Evolutionary conservation across 2,797 vertebrate genomes (phyloP).

Genomic region (Parotocinclus haroldoi): DNA sequence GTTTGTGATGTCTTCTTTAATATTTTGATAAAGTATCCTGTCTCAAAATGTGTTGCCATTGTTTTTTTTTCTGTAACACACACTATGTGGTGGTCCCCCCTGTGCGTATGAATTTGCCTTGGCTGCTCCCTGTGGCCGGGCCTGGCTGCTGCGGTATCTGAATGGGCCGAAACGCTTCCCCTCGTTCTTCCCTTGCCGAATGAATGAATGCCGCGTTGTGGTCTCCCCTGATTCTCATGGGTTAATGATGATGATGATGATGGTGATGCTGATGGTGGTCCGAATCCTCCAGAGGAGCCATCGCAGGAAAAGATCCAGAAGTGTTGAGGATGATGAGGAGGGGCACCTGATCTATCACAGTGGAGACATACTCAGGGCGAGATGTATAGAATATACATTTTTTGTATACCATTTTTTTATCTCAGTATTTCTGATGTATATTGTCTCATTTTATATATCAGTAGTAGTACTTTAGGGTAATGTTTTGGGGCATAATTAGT

Average conservation of each 20-base stretch:
- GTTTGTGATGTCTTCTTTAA: constrained; percentile 69
- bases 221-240: constrained; percentile 80
- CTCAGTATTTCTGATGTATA: constrained; percentile 28
- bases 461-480: constrained; percentile 35
- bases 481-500: constrained; percentile 35
- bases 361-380: constrained; percentile 97
- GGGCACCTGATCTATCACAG: constrained; percentile 98
- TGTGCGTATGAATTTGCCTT: constrained; percentile 96
- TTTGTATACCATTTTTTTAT: constrained; percentile 67
- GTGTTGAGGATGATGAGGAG: constrained; percentile 98
- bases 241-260: constrained; percentile 79
- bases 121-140: constrained; percentile 82
- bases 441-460: constrained; percentile 34
- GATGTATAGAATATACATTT: constrained; percentile 92
- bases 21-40: constrained; percentile 82
- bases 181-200: constrained; percentile 80
- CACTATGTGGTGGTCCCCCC: constrained; percentile 93
- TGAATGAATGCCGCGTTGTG: constrained; percentile 88
- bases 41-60: constrained; percentile 96
- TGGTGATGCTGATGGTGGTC: constrained; percentile 79
- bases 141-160: constrained; percentile 89
- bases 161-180: constrained; percentile 90
- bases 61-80: constrained; percentile 59
- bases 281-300: constrained; percentile 88
- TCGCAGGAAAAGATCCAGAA: constrained; percentile 88